Evolutionary conservation across 2,888 invertebrate genomes (phyloP), one percentile per base, ranked within the genome.

Genomic region (Philopedon plagiatum): DNA sequence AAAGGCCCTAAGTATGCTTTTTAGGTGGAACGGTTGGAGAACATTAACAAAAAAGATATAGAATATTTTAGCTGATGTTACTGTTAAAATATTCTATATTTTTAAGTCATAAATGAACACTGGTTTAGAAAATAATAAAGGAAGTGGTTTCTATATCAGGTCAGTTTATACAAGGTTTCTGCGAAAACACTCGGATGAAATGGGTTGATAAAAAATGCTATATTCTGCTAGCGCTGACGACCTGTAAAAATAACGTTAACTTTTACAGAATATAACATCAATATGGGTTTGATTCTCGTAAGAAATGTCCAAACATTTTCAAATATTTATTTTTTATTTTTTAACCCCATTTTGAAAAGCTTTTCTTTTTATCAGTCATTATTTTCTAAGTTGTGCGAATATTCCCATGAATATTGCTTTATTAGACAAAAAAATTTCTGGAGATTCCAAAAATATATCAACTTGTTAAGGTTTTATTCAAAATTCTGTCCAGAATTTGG

Each of bases 121-220:
- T 18, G 41, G 41, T 13, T 15, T 7, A 7, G 13, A 26, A 26
- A 26, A 26, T 13, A 13, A 29, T 15, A 11, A 54, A 9, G 13
- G 51, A 9, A 51, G 5, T 13, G 49, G 13, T 49, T n/a, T 26
- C 49, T 23, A 46, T 46, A 39, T 41, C 5, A 26, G 26, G 23
- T 44, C 8, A 7, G 32, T 37, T 19, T 57, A 23, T 37, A 57
- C 37, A 57, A 21, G 13, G 21, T n/a, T 8, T 32, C 7, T 5
- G 19, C 46, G 44, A 13, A 29, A 29, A 61, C 5, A 61, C 44
- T 58, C 19, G 46, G 44, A 46, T 44, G 44, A 39, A n/a, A 61
- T 46, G 44, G 46, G 29, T 9, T 15, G 29, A 29, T 18, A 11
- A 13, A 58, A 39, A 32, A 61, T 61, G 61, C 13, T 29, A 46